A percentile compares a stretch with the other conserved stretches of the same genome.
phyloP scores from a whole-genome alignment of 2,888 invertebrate genomes.

The Dryobotodes eremita region DNA sequence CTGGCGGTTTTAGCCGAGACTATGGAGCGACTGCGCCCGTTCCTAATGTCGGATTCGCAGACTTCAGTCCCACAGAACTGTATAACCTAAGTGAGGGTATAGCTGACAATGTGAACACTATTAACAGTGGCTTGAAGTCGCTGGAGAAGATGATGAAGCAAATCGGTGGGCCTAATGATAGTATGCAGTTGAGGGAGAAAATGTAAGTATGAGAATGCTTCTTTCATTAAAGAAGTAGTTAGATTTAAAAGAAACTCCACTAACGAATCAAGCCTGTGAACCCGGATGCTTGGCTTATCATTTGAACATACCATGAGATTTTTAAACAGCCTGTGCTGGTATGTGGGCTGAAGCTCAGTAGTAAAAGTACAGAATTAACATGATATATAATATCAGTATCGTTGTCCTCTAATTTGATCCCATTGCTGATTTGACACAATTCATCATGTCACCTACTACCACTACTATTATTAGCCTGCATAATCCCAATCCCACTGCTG shows the following conservation, averaged over 20 bases:
- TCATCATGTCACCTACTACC: no score
- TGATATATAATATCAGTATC: no score
- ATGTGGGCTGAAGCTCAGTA: no score
- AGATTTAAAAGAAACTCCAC: background rate
- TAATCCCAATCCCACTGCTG: no score
- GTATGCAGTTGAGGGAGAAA: slow-evolving; percentile 88
- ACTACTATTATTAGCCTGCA: no score
- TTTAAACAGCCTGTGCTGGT: background rate
- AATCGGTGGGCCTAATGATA: slow-evolving; percentile 94
- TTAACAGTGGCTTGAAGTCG: slow-evolving; percentile 93
- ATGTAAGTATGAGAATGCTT: slow-evolving; percentile 64
- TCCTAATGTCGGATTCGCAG: slow-evolving; percentile 93
- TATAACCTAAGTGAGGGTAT: slow-evolving; percentile 95
- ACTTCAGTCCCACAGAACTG: slow-evolving; percentile 94
- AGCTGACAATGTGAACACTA: slow-evolving; percentile 94
- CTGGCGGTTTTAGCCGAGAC: slow-evolving; percentile 82
- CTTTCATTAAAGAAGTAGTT: background rate
- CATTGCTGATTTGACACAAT: no score
- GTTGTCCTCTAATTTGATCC: no score
- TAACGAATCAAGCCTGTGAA: background rate
- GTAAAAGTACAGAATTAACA: no score
- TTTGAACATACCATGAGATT: background rate
- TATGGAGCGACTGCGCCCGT: slow-evolving; percentile 88
- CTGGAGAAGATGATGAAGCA: slow-evolving; percentile 94
- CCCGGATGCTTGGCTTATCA: background rate